phyloP scores from a whole-genome alignment of 2,113 vertebrate genomes.

The Cebus imitator region DNA sequence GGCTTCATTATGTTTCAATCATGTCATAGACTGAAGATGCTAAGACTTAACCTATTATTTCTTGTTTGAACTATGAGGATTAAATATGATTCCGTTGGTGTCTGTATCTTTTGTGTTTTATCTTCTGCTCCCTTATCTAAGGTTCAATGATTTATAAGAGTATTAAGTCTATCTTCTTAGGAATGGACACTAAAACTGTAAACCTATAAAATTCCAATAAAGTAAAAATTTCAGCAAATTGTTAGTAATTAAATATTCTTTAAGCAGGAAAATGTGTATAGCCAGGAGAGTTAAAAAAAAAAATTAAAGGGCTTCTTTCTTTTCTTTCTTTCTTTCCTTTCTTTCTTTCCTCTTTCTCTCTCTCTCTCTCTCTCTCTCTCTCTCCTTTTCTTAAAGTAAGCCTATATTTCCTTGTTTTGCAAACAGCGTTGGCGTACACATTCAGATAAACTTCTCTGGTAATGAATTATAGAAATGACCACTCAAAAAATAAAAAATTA shows the following conservation, averaged over 20 bases:
- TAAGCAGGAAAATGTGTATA: not conserved
- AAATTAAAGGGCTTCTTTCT: not conserved
- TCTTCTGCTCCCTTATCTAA: constrained; percentile 2
- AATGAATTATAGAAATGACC: no score
- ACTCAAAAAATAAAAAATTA: not conserved
- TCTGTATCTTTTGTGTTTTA: not conserved
- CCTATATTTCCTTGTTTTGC: no score
- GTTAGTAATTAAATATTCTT: not conserved
- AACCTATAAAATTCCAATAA: not conserved
- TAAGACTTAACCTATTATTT: not conserved
- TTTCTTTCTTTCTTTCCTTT: no score
- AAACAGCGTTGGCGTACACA: no score
- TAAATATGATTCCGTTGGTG: not conserved
- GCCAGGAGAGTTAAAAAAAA: not conserved
- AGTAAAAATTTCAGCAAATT: not conserved
- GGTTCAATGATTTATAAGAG: not conserved
- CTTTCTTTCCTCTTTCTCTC: no score
- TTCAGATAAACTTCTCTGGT: no score
- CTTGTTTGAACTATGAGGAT: constrained; percentile 10
- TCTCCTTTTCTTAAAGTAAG: no score
- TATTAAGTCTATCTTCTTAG: not conserved
- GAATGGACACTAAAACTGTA: not conserved
- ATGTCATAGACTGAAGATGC: not conserved
- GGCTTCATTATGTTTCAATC: constrained; percentile 49
- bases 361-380: no score